Percentiles rank a stretch among this genome's conserved stretches.
Conservation (phyloP, 2,113 vertebrate species). For the Phocoena phocoena region DNA sequence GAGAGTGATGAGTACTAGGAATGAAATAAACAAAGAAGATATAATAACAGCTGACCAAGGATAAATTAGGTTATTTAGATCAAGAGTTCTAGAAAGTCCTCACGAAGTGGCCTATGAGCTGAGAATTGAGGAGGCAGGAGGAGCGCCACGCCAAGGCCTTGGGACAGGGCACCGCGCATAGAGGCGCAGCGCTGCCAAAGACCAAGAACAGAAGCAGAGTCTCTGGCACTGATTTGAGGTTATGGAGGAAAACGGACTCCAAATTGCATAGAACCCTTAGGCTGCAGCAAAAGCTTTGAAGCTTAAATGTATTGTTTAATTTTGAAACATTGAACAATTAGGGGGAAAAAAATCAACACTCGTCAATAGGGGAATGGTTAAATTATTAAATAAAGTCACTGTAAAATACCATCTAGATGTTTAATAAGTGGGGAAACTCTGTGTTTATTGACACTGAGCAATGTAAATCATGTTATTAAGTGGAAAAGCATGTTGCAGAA, state of each 20-base stretch:
- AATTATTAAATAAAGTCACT: background rate
- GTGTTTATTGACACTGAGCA: background rate
- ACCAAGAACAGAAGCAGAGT: background rate
- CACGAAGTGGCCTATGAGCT: background rate
- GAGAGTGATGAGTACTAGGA: background rate
- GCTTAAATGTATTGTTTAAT: background rate
- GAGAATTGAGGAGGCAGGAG: background rate
- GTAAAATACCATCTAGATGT: background rate
- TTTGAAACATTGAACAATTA: background rate
- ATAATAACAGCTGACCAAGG: background rate
- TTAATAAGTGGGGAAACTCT: background rate
- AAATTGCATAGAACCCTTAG: accelerated
- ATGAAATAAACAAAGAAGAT: background rate
- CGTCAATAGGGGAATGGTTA: background rate
- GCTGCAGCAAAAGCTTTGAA: background rate
- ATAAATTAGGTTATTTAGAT: too few species aligned
- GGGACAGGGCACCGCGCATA: accelerated
- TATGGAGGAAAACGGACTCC: background rate
- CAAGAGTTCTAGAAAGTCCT: background rate
- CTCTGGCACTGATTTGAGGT: accelerated
- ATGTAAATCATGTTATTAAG: background rate
- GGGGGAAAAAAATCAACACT: accelerated
- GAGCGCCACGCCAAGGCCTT: accelerated
- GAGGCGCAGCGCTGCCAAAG: accelerated
- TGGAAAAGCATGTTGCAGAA: background rate